A percentile compares a stretch with the other conserved stretches of the same genome.
These are phyloP conservation scores for Pardalotus punctatus DNA, from an alignment of 2,113 vertebrate species.

Conservation along the genomic window DNA sequence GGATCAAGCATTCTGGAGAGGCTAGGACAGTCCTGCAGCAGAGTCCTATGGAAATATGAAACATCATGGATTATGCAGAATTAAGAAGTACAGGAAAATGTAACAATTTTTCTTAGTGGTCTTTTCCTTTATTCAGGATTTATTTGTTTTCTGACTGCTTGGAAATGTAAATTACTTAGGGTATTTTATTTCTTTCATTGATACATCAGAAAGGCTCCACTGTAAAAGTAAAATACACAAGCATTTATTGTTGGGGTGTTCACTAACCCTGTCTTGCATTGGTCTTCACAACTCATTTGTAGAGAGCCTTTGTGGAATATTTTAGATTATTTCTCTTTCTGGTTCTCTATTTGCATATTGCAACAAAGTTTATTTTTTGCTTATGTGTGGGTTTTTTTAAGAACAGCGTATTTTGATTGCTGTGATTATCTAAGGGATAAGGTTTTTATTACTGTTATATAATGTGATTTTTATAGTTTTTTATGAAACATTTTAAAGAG, in stretches of 20 bases:
- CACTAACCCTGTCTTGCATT: neutral
- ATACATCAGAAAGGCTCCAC: neutral
- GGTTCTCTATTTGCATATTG: neutral
- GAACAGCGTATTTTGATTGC: neutral
- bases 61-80: neutral
- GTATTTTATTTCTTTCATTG: neutral
- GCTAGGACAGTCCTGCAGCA: neutral
- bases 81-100: neutral
- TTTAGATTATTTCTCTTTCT: neutral
- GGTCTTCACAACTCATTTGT: neutral
- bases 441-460: neutral
- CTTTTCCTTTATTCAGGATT: neutral
- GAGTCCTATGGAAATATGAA: neutral
- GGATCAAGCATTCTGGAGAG: neutral
- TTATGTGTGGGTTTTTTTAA: neutral
- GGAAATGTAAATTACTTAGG: neutral
- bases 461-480: neutral
- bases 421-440: neutral
- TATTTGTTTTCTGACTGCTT: neutral
- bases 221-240: neutral
- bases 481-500: neutral
- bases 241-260: fast-evolving
- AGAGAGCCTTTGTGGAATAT: neutral
- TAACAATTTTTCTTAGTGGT: neutral
- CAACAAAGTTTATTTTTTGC: neutral